These are phyloP conservation scores for Misgurnus mizolepis DNA, from an alignment of 2,113 vertebrate genomes.

Conservation along the genomic window DNA sequence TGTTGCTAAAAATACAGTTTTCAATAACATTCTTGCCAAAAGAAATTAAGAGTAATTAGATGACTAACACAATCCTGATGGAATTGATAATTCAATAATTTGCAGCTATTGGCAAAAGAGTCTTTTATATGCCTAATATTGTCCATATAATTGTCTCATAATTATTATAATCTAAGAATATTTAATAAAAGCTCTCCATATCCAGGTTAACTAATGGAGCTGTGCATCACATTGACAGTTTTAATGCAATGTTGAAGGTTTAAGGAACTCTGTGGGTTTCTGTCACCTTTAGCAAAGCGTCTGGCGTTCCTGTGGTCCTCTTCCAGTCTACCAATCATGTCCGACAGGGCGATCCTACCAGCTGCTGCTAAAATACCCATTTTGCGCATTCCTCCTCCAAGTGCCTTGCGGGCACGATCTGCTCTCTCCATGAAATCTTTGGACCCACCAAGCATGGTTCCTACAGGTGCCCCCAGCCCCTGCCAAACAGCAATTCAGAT, in stretches of 20 bases:
- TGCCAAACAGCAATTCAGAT: slow-evolving; percentile 53
- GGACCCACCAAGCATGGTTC: slow-evolving; percentile 75
- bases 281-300: slow-evolving; percentile 79
- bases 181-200: background rate
- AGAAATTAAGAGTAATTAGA: too few species aligned
- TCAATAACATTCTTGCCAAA: too few species aligned
- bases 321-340: slow-evolving; percentile 60
- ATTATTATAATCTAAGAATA: too few species aligned
- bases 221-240: background rate
- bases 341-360: slow-evolving; percentile 74
- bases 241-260: background rate
- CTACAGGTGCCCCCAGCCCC: slow-evolving; percentile 81
- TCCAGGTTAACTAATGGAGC: background rate
- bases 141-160: too few species aligned
- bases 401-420: slow-evolving; percentile 73
- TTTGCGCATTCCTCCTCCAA: slow-evolving; percentile 83
- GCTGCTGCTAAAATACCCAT: slow-evolving; percentile 80
- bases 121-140: background rate
- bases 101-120: background rate
- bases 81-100: background rate
- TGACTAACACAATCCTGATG: too few species aligned
- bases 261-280: background rate
- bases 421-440: slow-evolving; percentile 74
- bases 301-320: slow-evolving; percentile 79
- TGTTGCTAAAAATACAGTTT: background rate